phyloP scores from a whole-genome alignment of 2,888 invertebrate genomes.

The Euzophera pinguis region DNA sequence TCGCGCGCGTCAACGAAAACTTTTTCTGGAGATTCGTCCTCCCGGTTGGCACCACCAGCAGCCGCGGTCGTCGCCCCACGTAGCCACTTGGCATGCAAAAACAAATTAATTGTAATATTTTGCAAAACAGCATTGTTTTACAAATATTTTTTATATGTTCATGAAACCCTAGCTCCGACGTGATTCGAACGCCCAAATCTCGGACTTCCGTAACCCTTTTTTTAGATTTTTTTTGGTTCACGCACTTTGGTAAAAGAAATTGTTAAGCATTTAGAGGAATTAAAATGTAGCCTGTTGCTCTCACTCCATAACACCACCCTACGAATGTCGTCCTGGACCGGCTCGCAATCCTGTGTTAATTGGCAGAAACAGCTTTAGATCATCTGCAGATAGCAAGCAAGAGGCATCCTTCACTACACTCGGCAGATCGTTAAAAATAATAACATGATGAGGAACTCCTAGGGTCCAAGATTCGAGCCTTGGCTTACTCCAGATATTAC shows the following conservation, averaged over 20 bases:
- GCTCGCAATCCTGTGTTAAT: not conserved
- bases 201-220: not conserved
- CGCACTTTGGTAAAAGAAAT: not conserved
- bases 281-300: not conserved
- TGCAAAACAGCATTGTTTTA: too few species aligned
- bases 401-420: not conserved
- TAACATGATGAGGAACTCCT: not conserved
- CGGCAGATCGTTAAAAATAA: not conserved
- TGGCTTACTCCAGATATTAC: not conserved
- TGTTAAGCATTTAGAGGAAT: not conserved
- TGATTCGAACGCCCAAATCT: not conserved
- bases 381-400: not conserved
- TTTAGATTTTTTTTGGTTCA: not conserved
- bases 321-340: not conserved
- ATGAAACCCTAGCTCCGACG: too few species aligned
- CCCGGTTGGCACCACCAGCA: too few species aligned
- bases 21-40: too few species aligned
- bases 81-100: too few species aligned
- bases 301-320: not conserved
- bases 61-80: too few species aligned
- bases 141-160: not conserved
- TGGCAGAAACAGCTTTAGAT: not conserved
- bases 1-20: too few species aligned
- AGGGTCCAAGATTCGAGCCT: not conserved
- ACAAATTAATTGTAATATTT: too few species aligned